Base-by-base conservation (phyloP, 2,113 vertebrate genomes). In the Corythaixoides concolor region DNA sequence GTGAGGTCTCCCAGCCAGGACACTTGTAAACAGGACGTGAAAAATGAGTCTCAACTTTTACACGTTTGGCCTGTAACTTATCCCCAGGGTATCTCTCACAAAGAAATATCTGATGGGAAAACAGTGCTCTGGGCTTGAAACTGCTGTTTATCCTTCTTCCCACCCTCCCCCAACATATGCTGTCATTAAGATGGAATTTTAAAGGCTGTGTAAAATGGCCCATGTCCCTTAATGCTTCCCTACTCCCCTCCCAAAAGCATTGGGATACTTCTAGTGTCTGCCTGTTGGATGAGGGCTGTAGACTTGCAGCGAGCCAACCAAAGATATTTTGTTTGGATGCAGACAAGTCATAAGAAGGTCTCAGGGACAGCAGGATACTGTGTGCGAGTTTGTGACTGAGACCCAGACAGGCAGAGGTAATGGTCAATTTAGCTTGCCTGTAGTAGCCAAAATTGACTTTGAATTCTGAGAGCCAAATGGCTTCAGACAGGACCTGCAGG, bases 1-100 rank as follows among this genome's bases (percentile, higher is more conserved):
- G 53, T 90, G 90, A 93, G 58, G 43, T 93, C 43, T 95, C 60
- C 32, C 15, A 49, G 37, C 9, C 66, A 41, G 64, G 76, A 43
- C 74, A 52, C 33, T 95, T 70, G 78, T 84, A 89, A 95, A 95
- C 64, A 95, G 49, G 59, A 93, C 47, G 4, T 77, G 72, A 91
- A 89, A 90, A 96, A 92, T 86, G n/a, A 77, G 55, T 90, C 79
- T 95, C 60, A 81, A 56, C 85, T 92, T 95, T 87, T 74, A 70
- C 52, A 53, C 10, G 14, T 90, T 90, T 90, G 47, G 85, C 52
- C 68, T 67, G n/a, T 92, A 84, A 81, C 47, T 93, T 81, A 45
- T 70, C 85, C 82, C 39, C 4, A 0, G 67, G 63, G 23, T 69
- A 59, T 92, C 55, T 93, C 85, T 88, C 60, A 56, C 64, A 83